Evolutionary conservation across 2,888 invertebrate species (phyloP).

Genomic region (Phaedon cochleariae): DNA sequence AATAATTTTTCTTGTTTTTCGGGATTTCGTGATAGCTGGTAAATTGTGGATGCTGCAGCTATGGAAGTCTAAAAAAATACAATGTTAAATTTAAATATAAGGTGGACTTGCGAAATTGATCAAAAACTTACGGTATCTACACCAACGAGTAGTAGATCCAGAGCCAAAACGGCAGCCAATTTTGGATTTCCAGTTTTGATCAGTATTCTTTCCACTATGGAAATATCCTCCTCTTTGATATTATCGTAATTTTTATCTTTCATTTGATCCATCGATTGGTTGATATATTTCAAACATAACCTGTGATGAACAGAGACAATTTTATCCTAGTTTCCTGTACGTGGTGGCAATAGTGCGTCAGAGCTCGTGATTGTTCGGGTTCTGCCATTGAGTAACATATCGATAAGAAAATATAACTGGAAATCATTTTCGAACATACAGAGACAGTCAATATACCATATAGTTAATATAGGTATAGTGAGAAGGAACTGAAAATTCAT

Average conservation of each 20-base stretch:
- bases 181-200: constrained; percentile 67
- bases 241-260: constrained; percentile 54
- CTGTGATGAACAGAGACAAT: constrained; percentile 50
- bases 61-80: constrained; percentile 70
- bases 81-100: background rate
- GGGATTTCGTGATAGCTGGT: constrained; percentile 76
- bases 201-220: constrained; percentile 68
- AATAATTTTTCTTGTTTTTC: constrained; percentile 73
- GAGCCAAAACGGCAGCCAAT: constrained; percentile 74
- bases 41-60: constrained; percentile 77
- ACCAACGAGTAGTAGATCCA: constrained; percentile 82
- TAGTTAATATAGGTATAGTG: no score
- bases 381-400: no score
- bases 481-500: no score
- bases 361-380: no score
- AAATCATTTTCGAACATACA: no score
- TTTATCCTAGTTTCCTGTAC: no score
- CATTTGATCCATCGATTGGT: constrained; percentile 65
- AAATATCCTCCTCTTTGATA: constrained; percentile 62
- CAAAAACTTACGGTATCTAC: constrained; percentile 73
- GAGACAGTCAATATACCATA: no score
- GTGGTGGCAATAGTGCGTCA: no score
- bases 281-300: constrained; percentile 68
- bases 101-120: background rate
- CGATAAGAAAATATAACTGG: no score